A percentile compares a stretch with the other conserved stretches of the same genome.
phyloP scores from a whole-genome alignment of 92 coral and sea anemone species.

The Phymanthus crucifer region DNA sequence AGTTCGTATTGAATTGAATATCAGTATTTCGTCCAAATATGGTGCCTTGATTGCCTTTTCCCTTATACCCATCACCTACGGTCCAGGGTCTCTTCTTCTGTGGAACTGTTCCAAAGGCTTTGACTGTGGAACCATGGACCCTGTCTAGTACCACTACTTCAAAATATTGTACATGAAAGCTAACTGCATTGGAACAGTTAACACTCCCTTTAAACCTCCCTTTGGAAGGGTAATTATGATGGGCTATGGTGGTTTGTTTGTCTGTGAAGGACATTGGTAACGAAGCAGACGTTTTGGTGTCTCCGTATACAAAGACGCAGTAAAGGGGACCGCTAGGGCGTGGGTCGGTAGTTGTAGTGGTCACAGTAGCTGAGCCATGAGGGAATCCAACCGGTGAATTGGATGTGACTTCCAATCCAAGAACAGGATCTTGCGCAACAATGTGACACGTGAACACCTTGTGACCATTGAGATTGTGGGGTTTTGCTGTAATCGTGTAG shows the following conservation, averaged over 20 bases:
- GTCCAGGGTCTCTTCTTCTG: constrained; percentile 19
- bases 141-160: constrained; percentile 45
- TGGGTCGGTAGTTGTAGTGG: constrained; percentile 23
- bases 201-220: constrained; percentile 53
- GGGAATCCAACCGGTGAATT: constrained; percentile 63
- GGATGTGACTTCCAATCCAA: constrained; percentile 31
- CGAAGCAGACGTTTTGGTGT: constrained; percentile 10
- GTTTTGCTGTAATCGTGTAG: constrained; percentile 41
- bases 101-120: constrained; percentile 6
- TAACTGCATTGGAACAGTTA: constrained; percentile 55
- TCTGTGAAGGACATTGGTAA: not conserved
- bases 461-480: constrained; percentile 30
- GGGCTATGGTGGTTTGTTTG: not conserved
- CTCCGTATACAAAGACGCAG: constrained; percentile 44
- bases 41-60: constrained; percentile 42
- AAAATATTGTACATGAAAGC: not conserved
- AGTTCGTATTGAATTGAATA: constrained; percentile 32
- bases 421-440: constrained; percentile 51
- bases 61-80: constrained; percentile 55
- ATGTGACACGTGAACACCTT: constrained; percentile 38
- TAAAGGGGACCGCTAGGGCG: constrained; percentile 39
- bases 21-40: constrained; percentile 58
- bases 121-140: constrained; percentile 21
- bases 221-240: constrained; percentile 37
- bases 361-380: constrained; percentile 16